Percentiles rank a stretch among this genome's conserved stretches.
These are phyloP conservation scores for Pedicia rivosa DNA, from an alignment of 2,888 invertebrate species.

Conservation along the genomic window DNA sequence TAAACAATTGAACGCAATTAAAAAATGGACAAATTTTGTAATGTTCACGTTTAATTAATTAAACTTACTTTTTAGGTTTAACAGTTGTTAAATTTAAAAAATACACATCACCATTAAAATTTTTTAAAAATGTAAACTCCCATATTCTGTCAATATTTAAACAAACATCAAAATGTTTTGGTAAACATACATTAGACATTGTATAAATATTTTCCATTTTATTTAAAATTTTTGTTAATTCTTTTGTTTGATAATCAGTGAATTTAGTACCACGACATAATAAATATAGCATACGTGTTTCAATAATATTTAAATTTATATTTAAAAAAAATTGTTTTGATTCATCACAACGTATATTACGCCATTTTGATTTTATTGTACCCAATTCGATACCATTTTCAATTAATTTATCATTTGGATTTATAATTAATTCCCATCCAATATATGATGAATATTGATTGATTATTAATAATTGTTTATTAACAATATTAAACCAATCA, in stretches of 20 bases:
- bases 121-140: conserved; percentile 15
- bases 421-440: conserved; percentile 16
- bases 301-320: conserved; percentile 9
- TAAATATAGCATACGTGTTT: conserved; percentile 38
- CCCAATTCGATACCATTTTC: conserved; percentile 15
- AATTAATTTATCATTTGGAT: conserved; percentile 11
- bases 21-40: neutral
- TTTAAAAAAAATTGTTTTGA: conserved; percentile 12
- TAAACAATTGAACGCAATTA: neutral
- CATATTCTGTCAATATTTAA: conserved; percentile 21
- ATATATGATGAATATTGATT: conserved; percentile 14
- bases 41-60: neutral
- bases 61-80: conserved; percentile 12
- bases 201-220: conserved; percentile 42
- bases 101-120: conserved; percentile 10
- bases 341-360: conserved; percentile 22
- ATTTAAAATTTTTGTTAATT: conserved; percentile 32
- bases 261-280: conserved; percentile 47
- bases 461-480: conserved; percentile 12
- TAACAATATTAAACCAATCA: conserved; percentile 15
- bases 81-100: conserved; percentile 13
- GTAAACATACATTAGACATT: conserved; percentile 37
- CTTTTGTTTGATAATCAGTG: conserved; percentile 35
- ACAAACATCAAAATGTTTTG: conserved; percentile 19
- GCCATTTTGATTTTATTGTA: conserved; percentile 23